Evolutionary conservation across 2,888 invertebrate species (phyloP), one percentile per base, ranked within the genome.

Genomic region (Drosophila paramelanica): DNA sequence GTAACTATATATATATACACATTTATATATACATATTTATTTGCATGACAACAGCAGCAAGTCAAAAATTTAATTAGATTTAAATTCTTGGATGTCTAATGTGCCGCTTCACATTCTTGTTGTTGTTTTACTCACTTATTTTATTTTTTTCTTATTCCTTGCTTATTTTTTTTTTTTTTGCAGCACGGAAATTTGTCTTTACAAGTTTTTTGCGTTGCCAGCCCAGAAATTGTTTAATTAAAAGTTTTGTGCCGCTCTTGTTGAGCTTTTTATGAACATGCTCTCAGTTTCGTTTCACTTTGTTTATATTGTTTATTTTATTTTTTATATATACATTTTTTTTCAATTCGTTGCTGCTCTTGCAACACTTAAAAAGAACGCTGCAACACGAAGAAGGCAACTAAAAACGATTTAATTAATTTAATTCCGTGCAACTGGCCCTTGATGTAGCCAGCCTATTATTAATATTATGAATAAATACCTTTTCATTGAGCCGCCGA

Each of bases 31-130:
- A 68, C 73, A 77, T 77, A 77, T 81, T 72, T 87, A 73, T 75
- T 83, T 79, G 77, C 87, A 79, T 80, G 77, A 79, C 83, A 81
- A 85, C 82, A 66, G 61, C 70, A 74, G 78, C 69, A 79, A 76
- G 85, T 71, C 77, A 79, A 72, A 77, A 73, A 87, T 85, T 86
- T 89, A 90, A 91, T 90, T 91, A 86, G 89, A 89, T 90, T 89
- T 86, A 90, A 90, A 90, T 85, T 78, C 88, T 67, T 85, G 84
- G 81, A 89, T 81, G 77, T 82, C 81, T 84, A 88, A 85, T 86
- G 81, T 75, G 75, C 67, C 46, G 53, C 73, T 67, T 38, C 42
- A 53, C 43, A 56, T 64, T 62, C 27, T 50, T 57, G 31, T 39
- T 31, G 20, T 51, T 6, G 17, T 39, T 36, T 11, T 27, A 36